Evolutionary conservation across 2,797 vertebrate species (phyloP).

Genomic region (Bucorvus abyssinicus): DNA sequence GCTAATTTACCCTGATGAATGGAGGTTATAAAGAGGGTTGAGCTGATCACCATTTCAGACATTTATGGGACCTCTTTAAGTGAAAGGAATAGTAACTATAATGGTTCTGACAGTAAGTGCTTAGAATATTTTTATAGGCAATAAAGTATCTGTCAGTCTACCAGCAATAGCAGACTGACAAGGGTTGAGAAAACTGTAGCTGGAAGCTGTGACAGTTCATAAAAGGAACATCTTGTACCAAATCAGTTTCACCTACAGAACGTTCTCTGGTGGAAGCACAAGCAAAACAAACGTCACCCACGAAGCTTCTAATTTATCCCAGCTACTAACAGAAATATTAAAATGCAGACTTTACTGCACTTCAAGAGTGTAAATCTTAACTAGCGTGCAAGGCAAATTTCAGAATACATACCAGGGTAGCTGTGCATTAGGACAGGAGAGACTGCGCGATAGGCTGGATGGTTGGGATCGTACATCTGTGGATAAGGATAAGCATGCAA

Average conservation of each 20-base stretch:
- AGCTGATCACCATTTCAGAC: conserved; percentile 68
- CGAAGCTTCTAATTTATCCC: conserved; percentile 20
- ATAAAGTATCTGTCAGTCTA: conserved; percentile 72
- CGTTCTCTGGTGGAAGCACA: conserved; percentile 21
- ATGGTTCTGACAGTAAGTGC: conserved; percentile 73
- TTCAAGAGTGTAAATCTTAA: neutral
- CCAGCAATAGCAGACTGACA: conserved; percentile 62
- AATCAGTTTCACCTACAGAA: conserved; percentile 57
- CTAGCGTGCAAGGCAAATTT: neutral
- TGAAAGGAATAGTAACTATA: conserved; percentile 73
- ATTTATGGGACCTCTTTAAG: conserved; percentile 70
- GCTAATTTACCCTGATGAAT: conserved; percentile 71
- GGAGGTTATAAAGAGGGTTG: conserved; percentile 66
- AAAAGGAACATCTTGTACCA: conserved; percentile 58
- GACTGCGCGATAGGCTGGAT: conserved; percentile 89
- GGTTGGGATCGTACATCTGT: conserved; percentile 91
- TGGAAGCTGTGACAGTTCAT: conserved; percentile 64
- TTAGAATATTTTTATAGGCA: conserved; percentile 76
- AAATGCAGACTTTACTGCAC: conserved; percentile 4
- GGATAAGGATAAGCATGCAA: conserved; percentile 94
- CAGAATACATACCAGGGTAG: conserved; percentile 92
- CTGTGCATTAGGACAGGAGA: conserved; percentile 95
- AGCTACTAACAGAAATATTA: conserved; percentile 2
- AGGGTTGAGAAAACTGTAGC: conserved; percentile 38
- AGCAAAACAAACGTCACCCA: conserved; percentile 36